Percentiles rank a stretch among this genome's conserved stretches.
Conservation (phyloP, 1,140 invertebrate species). For the Xylocopa sonorina region DNA sequence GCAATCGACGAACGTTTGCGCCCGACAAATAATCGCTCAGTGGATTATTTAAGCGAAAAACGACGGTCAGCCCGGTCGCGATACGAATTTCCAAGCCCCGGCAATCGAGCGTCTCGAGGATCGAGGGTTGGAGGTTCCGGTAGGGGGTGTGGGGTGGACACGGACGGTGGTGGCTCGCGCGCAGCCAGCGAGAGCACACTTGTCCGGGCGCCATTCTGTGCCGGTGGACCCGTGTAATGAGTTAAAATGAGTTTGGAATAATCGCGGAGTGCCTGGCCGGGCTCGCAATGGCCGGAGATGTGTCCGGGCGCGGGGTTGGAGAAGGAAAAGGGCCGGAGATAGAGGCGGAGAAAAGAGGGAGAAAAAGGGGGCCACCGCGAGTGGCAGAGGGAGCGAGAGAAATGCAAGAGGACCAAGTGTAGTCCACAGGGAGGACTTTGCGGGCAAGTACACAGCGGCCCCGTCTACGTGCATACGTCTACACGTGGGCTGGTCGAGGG, state of each 20-base stretch:
- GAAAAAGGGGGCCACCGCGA: slow-evolving; percentile 55
- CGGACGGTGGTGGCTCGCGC: slow-evolving; percentile 9
- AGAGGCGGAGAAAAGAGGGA: slow-evolving; percentile 43
- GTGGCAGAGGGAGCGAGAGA: slow-evolving; percentile 59
- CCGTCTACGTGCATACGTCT: slow-evolving; percentile 34
- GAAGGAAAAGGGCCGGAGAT: slow-evolving; percentile 36
- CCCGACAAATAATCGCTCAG: slow-evolving; percentile 17
- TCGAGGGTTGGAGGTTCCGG: no score
- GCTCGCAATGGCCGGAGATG: slow-evolving; percentile 59
- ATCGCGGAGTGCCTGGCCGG: slow-evolving; percentile 68
- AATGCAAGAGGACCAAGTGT: slow-evolving; percentile 39
- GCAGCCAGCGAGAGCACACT: slow-evolving; percentile 45
- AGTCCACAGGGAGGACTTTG: slow-evolving; percentile 62
- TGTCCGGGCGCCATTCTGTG: slow-evolving; percentile 64
- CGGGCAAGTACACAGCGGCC: slow-evolving; percentile 22
- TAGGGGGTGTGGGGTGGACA: no score
- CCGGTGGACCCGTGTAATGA: slow-evolving; percentile 69
- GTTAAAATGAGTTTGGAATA: slow-evolving; percentile 77
- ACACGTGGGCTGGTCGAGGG: slow-evolving; percentile 27
- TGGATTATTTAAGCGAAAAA: slow-evolving; percentile 37
- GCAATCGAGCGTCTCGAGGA: slow-evolving; percentile 42
- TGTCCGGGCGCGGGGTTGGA: slow-evolving; percentile 36
- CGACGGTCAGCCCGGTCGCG: background rate
- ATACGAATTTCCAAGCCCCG: slow-evolving; percentile 50
- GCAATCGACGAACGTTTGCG: background rate